Conservation (phyloP, 2,113 vertebrate genomes). For the Carettochelys insculpta region DNA sequence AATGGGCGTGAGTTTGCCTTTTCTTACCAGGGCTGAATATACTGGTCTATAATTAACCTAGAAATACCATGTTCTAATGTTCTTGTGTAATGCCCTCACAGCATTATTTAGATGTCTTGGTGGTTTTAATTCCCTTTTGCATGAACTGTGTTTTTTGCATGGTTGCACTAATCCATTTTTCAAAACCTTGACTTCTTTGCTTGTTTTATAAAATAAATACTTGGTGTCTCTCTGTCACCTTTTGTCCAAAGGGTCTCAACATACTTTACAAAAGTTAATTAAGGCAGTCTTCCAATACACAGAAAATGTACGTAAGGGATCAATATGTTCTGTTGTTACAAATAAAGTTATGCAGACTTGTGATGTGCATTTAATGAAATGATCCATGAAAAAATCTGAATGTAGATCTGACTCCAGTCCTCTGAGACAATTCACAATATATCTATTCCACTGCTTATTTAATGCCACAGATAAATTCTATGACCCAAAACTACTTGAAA, state of each 20-base stretch:
- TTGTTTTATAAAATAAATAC: not conserved
- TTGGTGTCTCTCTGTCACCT: not conserved
- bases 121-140: not conserved
- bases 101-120: not conserved
- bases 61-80: not conserved
- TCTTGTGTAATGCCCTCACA: not conserved
- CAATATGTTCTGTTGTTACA: not conserved
- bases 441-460: not conserved
- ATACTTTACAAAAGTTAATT: not conserved
- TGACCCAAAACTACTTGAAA: too few relatives aligned
- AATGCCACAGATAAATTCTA: not conserved
- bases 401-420: not conserved
- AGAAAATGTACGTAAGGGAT: not conserved
- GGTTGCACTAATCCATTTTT: not conserved
- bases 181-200: accelerated
- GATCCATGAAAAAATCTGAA: not conserved
- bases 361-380: not conserved
- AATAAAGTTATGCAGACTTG: not conserved
- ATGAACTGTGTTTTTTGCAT: not conserved
- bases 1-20: slow-evolving; percentile 67
- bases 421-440: not conserved
- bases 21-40: slow-evolving; percentile 68
- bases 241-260: not conserved
- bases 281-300: not conserved
- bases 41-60: not conserved